Base-by-base conservation (phyloP, 92 coral and sea anemone genomes). In the Hydrozoanthus gracilis region DNA sequence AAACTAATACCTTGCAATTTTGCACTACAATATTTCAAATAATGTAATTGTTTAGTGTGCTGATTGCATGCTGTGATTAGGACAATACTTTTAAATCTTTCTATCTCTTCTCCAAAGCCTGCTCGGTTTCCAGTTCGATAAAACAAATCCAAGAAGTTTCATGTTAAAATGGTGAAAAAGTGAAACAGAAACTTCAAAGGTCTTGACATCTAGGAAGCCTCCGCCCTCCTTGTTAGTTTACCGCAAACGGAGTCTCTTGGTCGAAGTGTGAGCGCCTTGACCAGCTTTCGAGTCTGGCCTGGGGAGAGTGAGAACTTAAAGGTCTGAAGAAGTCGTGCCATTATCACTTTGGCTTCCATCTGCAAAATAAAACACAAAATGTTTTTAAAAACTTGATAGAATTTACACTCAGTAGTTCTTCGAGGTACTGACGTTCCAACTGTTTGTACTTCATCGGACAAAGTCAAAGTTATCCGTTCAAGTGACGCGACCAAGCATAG, bases 291-390 rank as follows among this genome's bases (percentile, higher is more conserved):
- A 39, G 82, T 77, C 82, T 77, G 82, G 82, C 49, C 69, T 4
- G 82, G 82, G 10, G 82, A 77, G 16, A 77, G 82, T 12, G 82
- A 12, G 49, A 77, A 77, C 82, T 77, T 56, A 13, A 77, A 77
- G 10, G 82, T 56, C 82, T 77, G 82, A 14, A 77, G 82, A 68
- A 77, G 56, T 2, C 82, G 82, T 2, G 82, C 65, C 51, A 77
- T 13, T 46, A 77, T 15, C 2, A 77, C 82, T 56, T 77, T 77
- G 82, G 82, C 82, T 77, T 77, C 82, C 82, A 77, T 77, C 82
- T 77, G 27, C 17, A 39, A 5, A 56, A 51, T 47, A 17, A 56
- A 45, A 72, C 16, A 27, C 54, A 45, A 71, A 0, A 45, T 11
- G 15, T 46, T 72, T 39, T n/a, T 47, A 10, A 7, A 72, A 44